Base-by-base conservation (phyloP, 2,888 invertebrate genomes). In the Alcis repandata region DNA sequence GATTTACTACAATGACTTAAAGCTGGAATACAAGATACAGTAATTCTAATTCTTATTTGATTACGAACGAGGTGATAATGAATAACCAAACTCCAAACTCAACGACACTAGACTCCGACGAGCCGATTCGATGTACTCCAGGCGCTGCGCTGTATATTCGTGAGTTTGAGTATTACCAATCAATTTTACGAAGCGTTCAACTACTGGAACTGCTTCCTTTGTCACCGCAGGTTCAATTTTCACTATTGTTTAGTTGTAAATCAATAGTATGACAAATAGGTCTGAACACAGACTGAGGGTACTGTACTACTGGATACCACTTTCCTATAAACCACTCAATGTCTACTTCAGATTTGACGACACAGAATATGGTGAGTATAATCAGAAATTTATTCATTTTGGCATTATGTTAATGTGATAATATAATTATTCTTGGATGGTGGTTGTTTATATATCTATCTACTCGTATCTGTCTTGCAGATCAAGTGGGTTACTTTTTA, bases 251-350 rank as follows among this genome's bases (percentile, higher is more conserved):
- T 9, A 15, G 22, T 54, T 41, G 22, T 41, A 27, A 15, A 4
- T 54, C 27, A 2, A 27, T 13, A 1, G 6, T 41, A 11, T 9
- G 3, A 54, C 53, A 43, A 11, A 33, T 0, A 17, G 17, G 32
- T 9, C 17, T n/a, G 13, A 27, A 32, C 7, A 32, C 2, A 27
- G 40, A 27, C 2, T 1, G 7, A 32, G 54, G 43, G 33, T 32
- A 56, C 13, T 56, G 27, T 33, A 45, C 32, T 13, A 33, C 43
- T 17, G 27, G 1, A 15, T 1, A 15, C 43, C 54, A 43, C 15
- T 43, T 43, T 43, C 43, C 54, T 17, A 10, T 19, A 19, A 32
- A 33, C 43, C 54, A 56, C 1, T 56, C 33, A 10, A 38, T 22
- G 4, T 20, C 20, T 9, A 2, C 7, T 41, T 54, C 53, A 10